A percentile compares a stretch with the other conserved stretches of the same genome.
These are phyloP conservation scores for Tipula confusa DNA, from an alignment of 2,888 invertebrate species.

Conservation along the genomic window DNA sequence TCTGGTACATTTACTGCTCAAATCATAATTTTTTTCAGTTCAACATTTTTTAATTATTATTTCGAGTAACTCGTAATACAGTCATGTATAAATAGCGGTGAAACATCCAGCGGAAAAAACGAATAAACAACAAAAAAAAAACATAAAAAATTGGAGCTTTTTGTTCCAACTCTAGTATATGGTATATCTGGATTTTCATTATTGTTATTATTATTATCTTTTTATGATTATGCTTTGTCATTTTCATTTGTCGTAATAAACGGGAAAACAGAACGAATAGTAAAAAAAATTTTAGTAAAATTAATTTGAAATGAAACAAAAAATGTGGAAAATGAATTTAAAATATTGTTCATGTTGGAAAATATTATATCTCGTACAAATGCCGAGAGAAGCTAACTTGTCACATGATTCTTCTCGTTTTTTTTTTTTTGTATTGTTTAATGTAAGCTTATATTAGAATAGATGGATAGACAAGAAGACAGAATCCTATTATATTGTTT, in stretches of 20 bases:
- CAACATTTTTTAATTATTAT: constrained; percentile 4
- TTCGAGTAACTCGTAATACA: neutral
- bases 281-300: neutral
- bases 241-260: constrained; percentile 12
- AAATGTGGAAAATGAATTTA: neutral
- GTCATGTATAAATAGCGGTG: neutral
- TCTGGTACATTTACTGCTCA: neutral
- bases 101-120: neutral
- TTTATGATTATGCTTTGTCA: neutral
- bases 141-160: neutral
- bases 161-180: neutral
- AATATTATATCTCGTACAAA: neutral
- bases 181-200: neutral
- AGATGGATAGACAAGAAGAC: constrained; percentile 6
- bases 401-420: neutral
- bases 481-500: neutral
- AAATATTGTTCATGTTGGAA: constrained; percentile 12
- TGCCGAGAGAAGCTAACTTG: neutral
- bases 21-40: neutral
- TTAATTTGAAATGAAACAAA: neutral
- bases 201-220: neutral
- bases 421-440: neutral
- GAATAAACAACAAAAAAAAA: too few relatives aligned
- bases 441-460: neutral
- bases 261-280: neutral